Evolutionary conservation across 2,797 vertebrate species (phyloP), one percentile per base, ranked within the genome.

Genomic region (Xenops minutus): DNA sequence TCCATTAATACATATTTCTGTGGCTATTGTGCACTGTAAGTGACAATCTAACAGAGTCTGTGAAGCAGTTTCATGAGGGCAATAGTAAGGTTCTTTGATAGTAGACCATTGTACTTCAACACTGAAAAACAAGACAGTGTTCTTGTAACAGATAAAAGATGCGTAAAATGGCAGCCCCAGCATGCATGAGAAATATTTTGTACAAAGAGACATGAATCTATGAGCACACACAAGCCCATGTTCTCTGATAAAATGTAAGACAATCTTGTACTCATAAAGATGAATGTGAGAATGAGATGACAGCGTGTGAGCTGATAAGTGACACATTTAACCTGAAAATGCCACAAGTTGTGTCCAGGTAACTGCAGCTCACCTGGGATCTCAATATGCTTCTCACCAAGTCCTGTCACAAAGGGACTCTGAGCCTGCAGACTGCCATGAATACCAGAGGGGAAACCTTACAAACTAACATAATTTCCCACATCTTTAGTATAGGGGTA

Each of bases 101-200:
- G 17, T 0, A 85, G 39, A 63, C 15, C 66, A 10, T 8, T 82
- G 30, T 67, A 58, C 16, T 51, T 52, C 18, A 21, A 54, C 46
- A 36, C 0, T 34, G 22, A 78, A 84, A 82, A 72, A 55, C 73
- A 73, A n/a, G 14, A 7, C 3, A 29, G 9, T 66, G 9, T 24
- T 88, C 67, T 44, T 85, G 14, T 72, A 77, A 79, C 19, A 73
- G 37, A 58, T 24, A n/a, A 82, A 66, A 82, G 54, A 67, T 10
- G 67, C 16, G 15, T 1, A 4, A 44, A 83, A 77, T 0, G 0
- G 36, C n/a, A 93, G 41, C 32, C 7, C 18, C 34, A 59, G 39
- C 7, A 16, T 4, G 8, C n/a, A 34, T 0, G 2, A 61, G 63
- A 51, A 68, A 61, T 58, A 34, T 36, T 54, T 76, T 27, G 36